Percentiles rank a stretch among this genome's conserved stretches.
Evolutionary conservation across 1,140 invertebrate genomes (phyloP).

Genomic region (Drosophila tropicalis): DNA sequence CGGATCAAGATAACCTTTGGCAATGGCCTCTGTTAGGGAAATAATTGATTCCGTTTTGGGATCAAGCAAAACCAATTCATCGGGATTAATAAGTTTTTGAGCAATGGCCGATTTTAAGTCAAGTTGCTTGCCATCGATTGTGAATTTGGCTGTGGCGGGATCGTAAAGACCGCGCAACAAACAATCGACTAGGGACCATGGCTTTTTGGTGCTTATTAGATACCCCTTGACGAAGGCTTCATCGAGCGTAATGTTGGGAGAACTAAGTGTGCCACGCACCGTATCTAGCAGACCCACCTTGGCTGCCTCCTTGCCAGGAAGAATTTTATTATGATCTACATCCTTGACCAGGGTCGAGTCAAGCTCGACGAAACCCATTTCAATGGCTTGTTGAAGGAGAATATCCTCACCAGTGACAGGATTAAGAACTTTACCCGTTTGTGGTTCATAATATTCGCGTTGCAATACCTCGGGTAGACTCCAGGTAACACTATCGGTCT

Average conservation of each 20-base stretch:
- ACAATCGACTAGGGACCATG: constrained; percentile 93
- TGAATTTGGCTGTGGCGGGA: constrained; percentile 89
- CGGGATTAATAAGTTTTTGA: constrained; percentile 89
- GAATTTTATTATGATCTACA: constrained; percentile 87
- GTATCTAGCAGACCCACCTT: constrained; percentile 88
- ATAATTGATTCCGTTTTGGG: constrained; percentile 90
- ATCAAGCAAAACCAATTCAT: constrained; percentile 92
- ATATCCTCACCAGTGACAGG: constrained; percentile 90
- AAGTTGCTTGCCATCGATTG: constrained; percentile 88
- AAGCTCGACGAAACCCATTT: constrained; percentile 89
- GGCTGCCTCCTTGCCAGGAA: constrained; percentile 88
- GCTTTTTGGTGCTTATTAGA: constrained; percentile 89
- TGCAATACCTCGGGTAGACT: constrained; percentile 90
- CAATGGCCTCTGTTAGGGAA: constrained; percentile 91
- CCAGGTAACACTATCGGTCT: constrained; percentile 88
- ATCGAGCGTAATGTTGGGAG: constrained; percentile 89
- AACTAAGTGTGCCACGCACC: constrained; percentile 87
- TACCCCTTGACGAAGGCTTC: constrained; percentile 91
- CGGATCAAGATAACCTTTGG: constrained; percentile 91
- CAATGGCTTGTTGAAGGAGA: constrained; percentile 89
- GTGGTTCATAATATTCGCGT: constrained; percentile 90
- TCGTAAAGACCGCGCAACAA: constrained; percentile 93
- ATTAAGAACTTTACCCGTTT: constrained; percentile 91
- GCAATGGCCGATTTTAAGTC: constrained; percentile 92
- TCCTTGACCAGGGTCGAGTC: constrained; percentile 89